These are phyloP conservation scores for Thalassoma bifasciatum DNA, from an alignment of 2,113 vertebrate genomes.

Conservation along the genomic window DNA sequence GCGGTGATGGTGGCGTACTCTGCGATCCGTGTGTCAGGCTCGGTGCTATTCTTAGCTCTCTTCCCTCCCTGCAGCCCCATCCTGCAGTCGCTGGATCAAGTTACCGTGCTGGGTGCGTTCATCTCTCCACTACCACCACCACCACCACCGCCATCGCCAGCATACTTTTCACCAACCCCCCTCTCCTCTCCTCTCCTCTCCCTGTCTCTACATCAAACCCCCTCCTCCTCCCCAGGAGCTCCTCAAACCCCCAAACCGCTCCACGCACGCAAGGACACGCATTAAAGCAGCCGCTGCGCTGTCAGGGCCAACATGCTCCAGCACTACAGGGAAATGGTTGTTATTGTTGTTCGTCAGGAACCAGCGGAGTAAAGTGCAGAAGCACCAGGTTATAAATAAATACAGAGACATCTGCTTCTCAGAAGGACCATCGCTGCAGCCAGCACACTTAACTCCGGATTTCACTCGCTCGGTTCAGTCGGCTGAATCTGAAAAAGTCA, in stretches of 20 bases:
- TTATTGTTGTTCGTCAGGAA: constrained; percentile 67
- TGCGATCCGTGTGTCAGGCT: constrained; percentile 64
- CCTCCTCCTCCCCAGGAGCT: neutral
- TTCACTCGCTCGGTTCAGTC: neutral
- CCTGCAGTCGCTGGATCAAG: constrained; percentile 78
- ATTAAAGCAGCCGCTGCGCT: constrained; percentile 29
- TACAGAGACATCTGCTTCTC: constrained; percentile 54
- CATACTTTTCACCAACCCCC: neutral
- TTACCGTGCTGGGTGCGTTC: constrained; percentile 70
- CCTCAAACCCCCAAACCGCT: constrained; percentile 33
- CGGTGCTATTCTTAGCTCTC: constrained; percentile 76
- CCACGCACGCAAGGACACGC: constrained; percentile 37
- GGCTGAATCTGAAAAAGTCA: neutral
- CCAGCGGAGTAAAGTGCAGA: constrained; percentile 50
- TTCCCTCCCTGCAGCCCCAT: constrained; percentile 71
- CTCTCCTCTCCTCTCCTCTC: no score
- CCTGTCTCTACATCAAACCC: constrained; percentile 1
- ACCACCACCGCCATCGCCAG: constrained; percentile 4
- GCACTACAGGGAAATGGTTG: constrained; percentile 61
- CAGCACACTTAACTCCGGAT: neutral
- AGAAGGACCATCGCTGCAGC: constrained; percentile 18
- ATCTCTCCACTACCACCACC: constrained; percentile 41
- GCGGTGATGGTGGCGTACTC: constrained; percentile 15
- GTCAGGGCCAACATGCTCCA: constrained; percentile 49
- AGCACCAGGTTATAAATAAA: constrained; percentile 67